Evolutionary conservation across 1,140 invertebrate genomes (phyloP), one percentile per base, ranked within the genome.

Genomic region (Leguminivora glycinivorella): DNA sequence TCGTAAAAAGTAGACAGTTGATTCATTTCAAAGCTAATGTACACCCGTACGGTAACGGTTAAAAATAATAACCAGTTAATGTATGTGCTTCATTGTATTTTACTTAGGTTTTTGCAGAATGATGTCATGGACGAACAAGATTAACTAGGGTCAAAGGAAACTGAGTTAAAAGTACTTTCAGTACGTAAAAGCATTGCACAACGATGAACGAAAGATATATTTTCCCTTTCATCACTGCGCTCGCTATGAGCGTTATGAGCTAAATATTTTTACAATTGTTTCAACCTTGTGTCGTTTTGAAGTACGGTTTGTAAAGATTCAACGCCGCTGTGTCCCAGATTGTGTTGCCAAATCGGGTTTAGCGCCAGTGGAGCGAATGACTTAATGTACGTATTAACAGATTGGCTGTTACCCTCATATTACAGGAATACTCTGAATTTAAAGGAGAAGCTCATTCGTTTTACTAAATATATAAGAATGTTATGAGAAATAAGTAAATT

Each of bases 61-160:
- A 63, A 63, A 63, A 63, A 63, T 63, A 63, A 60, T 26, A 25
- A 60, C 12, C 25, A 25, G 24, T 4, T 29, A 47, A 34, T 31
- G n/a, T 63, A 29, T 63, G 19, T 63, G 58, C 26, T 29, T 31
- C 26, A 31, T 63, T 63, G 58, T 63, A 63, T 29, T 31, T 26
- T 31, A 29, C 58, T 63, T 29, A 63, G 58, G 25, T 63, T 63
- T 29, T 17, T 63, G 58, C 25, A 2, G 56, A 60, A 60, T 60
- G 56, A 60, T 60, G 56, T 60, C 56, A 60, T 60, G 56, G 56
- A 60, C 56, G 56, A n/a, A 26, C 22, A 29, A 60, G 12, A 60
- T 60, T 26, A n/a, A 26, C 56, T 60, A 60, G 25, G 26, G 26
- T 31, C 58, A 29, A 29, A 63, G 14, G 4, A 63, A 52, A 52